Evolutionary conservation across 2,113 vertebrate genomes (phyloP), one percentile per base, ranked within the genome.

Genomic region (Pelobates fuscus): DNA sequence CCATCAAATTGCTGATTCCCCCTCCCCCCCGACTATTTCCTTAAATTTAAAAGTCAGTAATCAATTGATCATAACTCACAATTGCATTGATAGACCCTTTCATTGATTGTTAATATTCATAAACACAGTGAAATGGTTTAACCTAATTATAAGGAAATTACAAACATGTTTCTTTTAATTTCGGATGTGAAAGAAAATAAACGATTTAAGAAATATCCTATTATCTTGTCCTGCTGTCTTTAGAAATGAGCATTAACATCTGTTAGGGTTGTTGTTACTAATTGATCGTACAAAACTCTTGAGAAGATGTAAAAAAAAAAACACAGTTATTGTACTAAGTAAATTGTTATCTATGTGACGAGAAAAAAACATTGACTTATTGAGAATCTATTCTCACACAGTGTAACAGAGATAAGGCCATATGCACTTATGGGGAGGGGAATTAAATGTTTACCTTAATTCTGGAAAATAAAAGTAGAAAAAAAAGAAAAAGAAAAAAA

Each of bases 271-370:
- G 74, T 74, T 70, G 41, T 25, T 62, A 80, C 0, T 57, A 82
- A 78, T 66, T 58, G 77, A 84, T 83, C 81, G 70, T 71, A 2
- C 75, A 2, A 0, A 63, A 58, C 85, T 83, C 86, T 78, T 80
- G 84, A 83, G 85, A 84, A 80, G 61, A 46, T 66, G 63, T 71
- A 71, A 57, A 77, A 81, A 87, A 86, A 80, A 85, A 77, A 70
- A 69, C 81, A 79, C 83, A 84, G 85, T 86, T 83, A 85, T 83
- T 85, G 83, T 83, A 78, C 83, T 81, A 81, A 88, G 85, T 82
- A 86, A 84, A 86, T 88, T 85, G 81, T 8, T 74, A 66, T 65
- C 67, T 67, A 62, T 82, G 86, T 84, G 80, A 81, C 82, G 82
- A 81, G 67, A 41, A 67, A 84, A n/a, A 81, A 82, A 80, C 29